Percentiles rank a stretch among this genome's conserved stretches.
Evolutionary conservation across 2,888 invertebrate genomes (phyloP).

Genomic region (Eupithecia abbreviata): DNA sequence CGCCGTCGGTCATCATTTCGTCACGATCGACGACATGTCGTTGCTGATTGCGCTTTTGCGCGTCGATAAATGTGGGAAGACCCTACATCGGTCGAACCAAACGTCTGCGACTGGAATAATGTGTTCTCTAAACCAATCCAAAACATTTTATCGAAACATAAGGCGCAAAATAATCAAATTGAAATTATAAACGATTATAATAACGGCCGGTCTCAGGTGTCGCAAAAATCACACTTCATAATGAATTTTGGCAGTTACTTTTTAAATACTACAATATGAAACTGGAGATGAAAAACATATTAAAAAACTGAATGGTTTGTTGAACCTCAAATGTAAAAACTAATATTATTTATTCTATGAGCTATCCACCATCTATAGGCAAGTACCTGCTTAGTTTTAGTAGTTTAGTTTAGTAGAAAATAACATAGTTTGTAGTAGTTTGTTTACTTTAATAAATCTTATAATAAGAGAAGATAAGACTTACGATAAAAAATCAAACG

Average conservation of each 20-base stretch:
- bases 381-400: no score
- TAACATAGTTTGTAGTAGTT: background rate
- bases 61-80: background rate
- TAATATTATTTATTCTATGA: no score
- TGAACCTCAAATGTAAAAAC: background rate
- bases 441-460: no score
- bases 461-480: no score
- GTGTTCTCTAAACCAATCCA: constrained; percentile 4
- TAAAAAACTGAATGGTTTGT: background rate
- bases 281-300: background rate
- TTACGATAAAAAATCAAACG: background rate
- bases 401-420: background rate
- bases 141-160: constrained; percentile 18
- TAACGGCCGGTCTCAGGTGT: background rate
- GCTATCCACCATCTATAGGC: no score
- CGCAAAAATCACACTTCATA: background rate
- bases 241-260: background rate
- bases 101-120: background rate
- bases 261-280: background rate
- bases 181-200: background rate
- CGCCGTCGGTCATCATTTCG: background rate
- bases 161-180: background rate
- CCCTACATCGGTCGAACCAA: background rate
- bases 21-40: background rate
- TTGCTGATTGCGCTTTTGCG: background rate